A percentile compares a stretch with the other conserved stretches of the same genome.
Evolutionary conservation across 2,888 invertebrate genomes (phyloP).

Genomic region (Electrophaes corylata): DNA sequence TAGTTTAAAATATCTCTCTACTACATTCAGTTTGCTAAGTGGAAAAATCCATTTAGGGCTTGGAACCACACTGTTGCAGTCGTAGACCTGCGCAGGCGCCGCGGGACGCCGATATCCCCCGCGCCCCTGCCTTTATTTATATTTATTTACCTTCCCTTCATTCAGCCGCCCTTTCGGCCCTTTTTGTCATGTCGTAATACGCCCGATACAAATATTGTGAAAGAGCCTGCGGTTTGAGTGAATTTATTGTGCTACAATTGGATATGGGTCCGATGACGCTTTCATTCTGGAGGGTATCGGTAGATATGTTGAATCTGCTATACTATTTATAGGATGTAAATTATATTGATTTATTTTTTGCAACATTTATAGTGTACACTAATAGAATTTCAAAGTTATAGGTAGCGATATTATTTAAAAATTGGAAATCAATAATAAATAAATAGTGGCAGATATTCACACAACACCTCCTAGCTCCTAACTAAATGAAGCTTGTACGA

Average conservation of each 20-base stretch:
- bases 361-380: background rate
- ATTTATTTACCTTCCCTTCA: slow-evolving; percentile 85
- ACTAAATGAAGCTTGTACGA: too few species aligned
- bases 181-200: slow-evolving; percentile 78
- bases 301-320: slow-evolving; percentile 12
- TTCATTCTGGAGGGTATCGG: slow-evolving; percentile 49
- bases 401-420: background rate
- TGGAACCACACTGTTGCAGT: slow-evolving; percentile 21
- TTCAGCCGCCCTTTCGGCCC: slow-evolving; percentile 83
- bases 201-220: slow-evolving; percentile 83
- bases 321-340: slow-evolving; percentile 9
- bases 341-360: background rate
- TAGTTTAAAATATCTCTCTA: slow-evolving; percentile 12
- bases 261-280: slow-evolving; percentile 65
- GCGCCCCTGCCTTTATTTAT: slow-evolving; percentile 75
- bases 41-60: slow-evolving; percentile 34
- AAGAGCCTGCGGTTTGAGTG: slow-evolving; percentile 80
- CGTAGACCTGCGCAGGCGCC: slow-evolving; percentile 54
- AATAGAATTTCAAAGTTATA: background rate
- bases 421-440: too few species aligned
- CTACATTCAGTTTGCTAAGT: slow-evolving; percentile 30
- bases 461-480: too few species aligned
- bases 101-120: slow-evolving; percentile 59
- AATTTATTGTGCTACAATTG: slow-evolving; percentile 81
- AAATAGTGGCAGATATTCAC: too few species aligned